Percentiles rank a stretch among this genome's conserved stretches.
These are phyloP conservation scores for Semnopithecus entellus DNA, from an alignment of 2,113 vertebrate species.

Conservation along the genomic window DNA sequence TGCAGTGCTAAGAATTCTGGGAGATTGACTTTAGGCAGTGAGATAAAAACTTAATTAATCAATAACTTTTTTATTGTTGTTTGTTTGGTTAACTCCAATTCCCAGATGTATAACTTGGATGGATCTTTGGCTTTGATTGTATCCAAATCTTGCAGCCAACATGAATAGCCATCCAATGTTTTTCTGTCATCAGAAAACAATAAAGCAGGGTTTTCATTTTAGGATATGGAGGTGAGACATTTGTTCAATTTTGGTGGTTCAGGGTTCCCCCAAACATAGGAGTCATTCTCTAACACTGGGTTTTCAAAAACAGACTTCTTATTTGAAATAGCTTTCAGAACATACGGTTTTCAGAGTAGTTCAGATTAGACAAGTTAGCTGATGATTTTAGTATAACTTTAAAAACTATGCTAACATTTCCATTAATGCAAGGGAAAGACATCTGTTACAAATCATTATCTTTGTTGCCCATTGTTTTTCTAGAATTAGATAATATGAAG, in stretches of 20 bases:
- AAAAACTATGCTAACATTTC: background rate
- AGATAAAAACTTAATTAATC: background rate
- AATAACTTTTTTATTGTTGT: background rate
- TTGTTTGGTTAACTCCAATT: background rate
- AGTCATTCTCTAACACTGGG: background rate
- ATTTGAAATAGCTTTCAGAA: slow-evolving; percentile 20
- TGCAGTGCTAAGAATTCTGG: background rate
- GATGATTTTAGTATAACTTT: background rate
- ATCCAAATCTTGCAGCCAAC: background rate
- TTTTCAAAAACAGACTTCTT: background rate
- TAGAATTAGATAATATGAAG: slow-evolving; percentile 20
- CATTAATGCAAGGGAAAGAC: slow-evolving; percentile 25
- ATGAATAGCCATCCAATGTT: background rate
- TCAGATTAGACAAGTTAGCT: background rate
- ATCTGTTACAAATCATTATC: slow-evolving; percentile 42
- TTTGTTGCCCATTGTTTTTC: slow-evolving; percentile 29
- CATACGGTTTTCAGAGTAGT: background rate
- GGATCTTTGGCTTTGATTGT: background rate
- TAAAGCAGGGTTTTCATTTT: background rate
- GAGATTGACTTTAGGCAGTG: background rate
- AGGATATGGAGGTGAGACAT: background rate
- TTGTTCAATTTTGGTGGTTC: background rate
- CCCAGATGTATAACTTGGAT: background rate
- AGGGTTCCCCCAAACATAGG: background rate
- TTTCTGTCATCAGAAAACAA: background rate